Percentiles rank a stretch among this genome's conserved stretches.
Evolutionary conservation across 2,888 invertebrate species (phyloP).

Genomic region (Microctonus brassicae): DNA sequence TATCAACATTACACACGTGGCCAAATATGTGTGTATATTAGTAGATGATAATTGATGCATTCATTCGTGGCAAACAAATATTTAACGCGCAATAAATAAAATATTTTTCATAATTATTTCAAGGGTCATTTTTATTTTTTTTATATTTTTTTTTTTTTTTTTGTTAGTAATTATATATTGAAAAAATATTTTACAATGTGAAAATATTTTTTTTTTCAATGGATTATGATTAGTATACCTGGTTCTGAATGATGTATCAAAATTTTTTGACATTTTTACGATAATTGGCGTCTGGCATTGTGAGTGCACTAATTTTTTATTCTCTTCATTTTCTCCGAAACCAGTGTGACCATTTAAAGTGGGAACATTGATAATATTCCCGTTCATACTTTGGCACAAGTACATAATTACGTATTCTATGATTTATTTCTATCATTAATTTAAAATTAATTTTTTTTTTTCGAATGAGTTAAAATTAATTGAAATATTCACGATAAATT

Average conservation of each 20-base stretch:
- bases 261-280: conserved; percentile 51
- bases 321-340: conserved; percentile 52
- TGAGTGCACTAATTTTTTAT: conserved; percentile 54
- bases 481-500: not conserved
- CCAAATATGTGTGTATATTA: conserved; percentile 20
- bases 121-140: not conserved
- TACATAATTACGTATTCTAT: not conserved
- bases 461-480: not conserved
- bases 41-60: conserved; percentile 12
- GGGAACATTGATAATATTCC: conserved; percentile 40
- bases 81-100: not conserved
- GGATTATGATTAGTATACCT: conserved; percentile 49
- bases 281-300: conserved; percentile 52
- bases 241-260: conserved; percentile 56
- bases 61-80: not conserved
- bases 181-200: not conserved
- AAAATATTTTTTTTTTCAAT: not conserved
- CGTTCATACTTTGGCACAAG: conserved; percentile 48
- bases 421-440: not conserved
- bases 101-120: not conserved
- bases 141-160: not conserved
- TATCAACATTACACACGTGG: conserved; percentile 16
- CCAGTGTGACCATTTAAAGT: conserved; percentile 32
- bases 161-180: not conserved
- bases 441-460: not conserved